Evolutionary conservation across 1,140 invertebrate genomes (phyloP), one percentile per base, ranked within the genome.

Genomic region (Drepana arcuata): DNA sequence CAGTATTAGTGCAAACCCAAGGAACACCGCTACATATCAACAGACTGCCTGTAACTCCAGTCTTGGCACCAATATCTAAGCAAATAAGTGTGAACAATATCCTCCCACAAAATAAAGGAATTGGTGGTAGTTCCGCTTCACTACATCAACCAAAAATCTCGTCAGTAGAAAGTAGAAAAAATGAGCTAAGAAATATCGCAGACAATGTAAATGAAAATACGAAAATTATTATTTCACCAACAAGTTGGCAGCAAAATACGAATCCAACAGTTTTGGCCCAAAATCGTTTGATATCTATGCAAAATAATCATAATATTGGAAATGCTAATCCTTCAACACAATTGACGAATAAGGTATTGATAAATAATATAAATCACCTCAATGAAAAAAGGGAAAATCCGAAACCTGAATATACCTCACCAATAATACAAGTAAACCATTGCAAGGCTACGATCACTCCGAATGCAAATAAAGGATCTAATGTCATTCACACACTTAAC

Each of bases 61-160:
- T 88, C 13, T 65, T 87, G 35, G 62, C 84, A 18, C 77, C 83
- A 7, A 83, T 85, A 39, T 75, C 86, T 2, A 88, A 88, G 71
- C 81, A 86, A 38, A 37, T 85, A n/a, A 83, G 73, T 68, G 39
- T 71, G 1, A 83, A 73, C 21, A 86, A 82, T 40, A 53, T 86
- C 30, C 48, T 86, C 15, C 84, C 81, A 38, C 84, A 86, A 60
- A 71, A 65, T 38, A 83, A 80, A 56, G 44, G 40, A 26, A 35
- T 31, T 14, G 38, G 62, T 1, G 66, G 41, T 42, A 48, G 53
- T 41, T 41, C 67, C 16, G 41, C 60, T 1, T 33, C 72, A 7
- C 50, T 78, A 2, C 63, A 72, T 37, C 70, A 72, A 27, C 64
- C 65, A 10, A 80, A 80, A 51, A 49, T 60, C 16, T 49, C 68